Percentiles rank a stretch among this genome's conserved stretches.
Conservation (phyloP, 2,797 vertebrate genomes). For the Takifugu rubripes region DNA sequence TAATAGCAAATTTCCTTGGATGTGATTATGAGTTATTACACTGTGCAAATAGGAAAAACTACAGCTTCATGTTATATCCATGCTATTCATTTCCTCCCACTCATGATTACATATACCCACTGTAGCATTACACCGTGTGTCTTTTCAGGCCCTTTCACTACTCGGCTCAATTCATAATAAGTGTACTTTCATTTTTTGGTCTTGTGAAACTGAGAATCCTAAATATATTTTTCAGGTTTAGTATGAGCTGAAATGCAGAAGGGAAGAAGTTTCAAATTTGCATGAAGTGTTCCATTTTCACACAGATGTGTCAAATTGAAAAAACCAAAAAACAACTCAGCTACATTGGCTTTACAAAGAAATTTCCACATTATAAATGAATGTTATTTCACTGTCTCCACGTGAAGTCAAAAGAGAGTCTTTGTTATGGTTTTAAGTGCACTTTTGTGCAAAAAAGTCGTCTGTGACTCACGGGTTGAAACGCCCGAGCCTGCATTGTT, state of each 20-base stretch:
- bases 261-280: constrained; percentile 54
- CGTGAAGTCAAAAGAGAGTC: not conserved
- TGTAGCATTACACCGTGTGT: constrained; percentile 17
- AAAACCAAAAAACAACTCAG: constrained; percentile 7
- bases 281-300: constrained; percentile 57
- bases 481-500: constrained; percentile 49
- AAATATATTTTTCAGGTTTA: constrained; percentile 68
- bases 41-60: too few species aligned
- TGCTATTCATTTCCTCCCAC: not conserved
- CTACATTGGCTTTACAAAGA: not conserved
- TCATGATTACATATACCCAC: constrained; percentile 17
- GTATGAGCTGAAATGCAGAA: constrained; percentile 63
- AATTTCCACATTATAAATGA: constrained; percentile 5
- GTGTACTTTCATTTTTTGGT: constrained; percentile 71
- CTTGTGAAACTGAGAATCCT: constrained; percentile 74
- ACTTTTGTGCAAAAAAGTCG: constrained; percentile 37
- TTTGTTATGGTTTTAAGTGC: constrained; percentile 9
- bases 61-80: too few species aligned
- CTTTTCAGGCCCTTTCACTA: constrained; percentile 19
- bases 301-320: constrained; percentile 29
- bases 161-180: constrained; percentile 35
- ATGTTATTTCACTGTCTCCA: not conserved
- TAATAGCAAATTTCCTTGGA: not conserved
- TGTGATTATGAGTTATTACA: not conserved
- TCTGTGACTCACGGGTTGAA: constrained; percentile 59